Evolutionary conservation across 2,888 invertebrate genomes (phyloP), one percentile per base, ranked within the genome.

Genomic region (Ophion costatus): DNA sequence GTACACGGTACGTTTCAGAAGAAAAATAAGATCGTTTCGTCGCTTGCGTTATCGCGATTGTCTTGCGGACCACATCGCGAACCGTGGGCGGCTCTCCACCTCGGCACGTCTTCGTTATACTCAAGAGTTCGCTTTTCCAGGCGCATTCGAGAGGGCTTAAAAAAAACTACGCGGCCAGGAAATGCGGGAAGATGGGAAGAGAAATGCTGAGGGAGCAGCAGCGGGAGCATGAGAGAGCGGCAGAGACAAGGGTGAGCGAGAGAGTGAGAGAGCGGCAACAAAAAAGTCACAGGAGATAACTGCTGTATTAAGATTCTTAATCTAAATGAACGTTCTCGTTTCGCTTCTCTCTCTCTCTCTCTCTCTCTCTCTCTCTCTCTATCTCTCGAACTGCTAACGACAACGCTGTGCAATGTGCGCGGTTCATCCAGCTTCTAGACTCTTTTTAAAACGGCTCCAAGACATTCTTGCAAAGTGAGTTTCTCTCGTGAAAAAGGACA

Each of bases 251-350:
- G 56, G 61, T 17, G 33, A 63, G 56, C 45, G 22, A 57, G 79
- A 67, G 70, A 79, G 33, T 24, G 63, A 70, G 66, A 73, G 51
- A 45, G 24, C 51, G 79, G 69, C 75, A 73, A 82, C 74, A 86
- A 84, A 84, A 64, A 81, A 84, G 84, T 84, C 78, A 69, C 80
- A 81, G 71, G 71, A 89, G 89, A 90, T 89, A 90, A 90, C 89
- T 89, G 88, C 82, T 89, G 89, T 89, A 90, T 91, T 91, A 91
- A 91, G 92, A 92, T 91, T 91, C 86, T 88, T 91, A 91, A 92
- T 92, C 91, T 91, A 90, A 92, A 91, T 90, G 90, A 90, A 90
- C 88, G 89, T 86, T 75, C 88, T 88, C 89, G 88, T 92, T 90
- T 88, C 89, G 88, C 88, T 88, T 80, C 74, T 69, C 42, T 20